phyloP scores from a whole-genome alignment of 2,888 invertebrate genomes.

The Drosophila lacicola region DNA sequence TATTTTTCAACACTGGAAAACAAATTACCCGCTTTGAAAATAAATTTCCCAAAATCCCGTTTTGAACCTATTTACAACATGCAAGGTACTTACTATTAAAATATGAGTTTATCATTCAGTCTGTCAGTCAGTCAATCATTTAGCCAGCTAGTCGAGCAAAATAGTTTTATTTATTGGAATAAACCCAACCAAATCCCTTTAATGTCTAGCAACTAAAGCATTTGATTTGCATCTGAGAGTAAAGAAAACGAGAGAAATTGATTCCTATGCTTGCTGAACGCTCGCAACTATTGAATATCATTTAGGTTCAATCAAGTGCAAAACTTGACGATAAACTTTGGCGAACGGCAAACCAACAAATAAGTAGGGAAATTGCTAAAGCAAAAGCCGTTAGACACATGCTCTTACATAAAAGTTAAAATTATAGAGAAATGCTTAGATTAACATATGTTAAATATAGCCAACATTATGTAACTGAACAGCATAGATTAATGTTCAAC shows the following conservation, averaged over 20 bases:
- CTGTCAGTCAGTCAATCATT: background rate
- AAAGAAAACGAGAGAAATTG: conserved; percentile 3
- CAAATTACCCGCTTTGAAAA: too few species aligned
- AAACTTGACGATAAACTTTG: conserved; percentile 74
- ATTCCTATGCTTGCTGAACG: conserved; percentile 26
- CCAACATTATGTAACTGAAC: background rate
- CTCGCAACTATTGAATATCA: conserved; percentile 48
- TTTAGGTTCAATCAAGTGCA: conserved; percentile 68
- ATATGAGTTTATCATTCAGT: background rate
- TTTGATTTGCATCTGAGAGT: background rate
- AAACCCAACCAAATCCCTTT: background rate
- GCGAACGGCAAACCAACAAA: conserved; percentile 10
- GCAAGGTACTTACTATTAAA: background rate
- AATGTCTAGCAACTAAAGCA: conserved; percentile 1
- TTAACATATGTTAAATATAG: background rate
- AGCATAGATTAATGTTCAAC: background rate
- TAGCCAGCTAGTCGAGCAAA: background rate
- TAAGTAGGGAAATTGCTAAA: background rate
- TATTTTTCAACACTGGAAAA: too few species aligned
- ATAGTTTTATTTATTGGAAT: background rate
- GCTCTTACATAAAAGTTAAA: conserved; percentile 9
- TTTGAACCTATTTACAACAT: too few species aligned
- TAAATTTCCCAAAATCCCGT: too few species aligned
- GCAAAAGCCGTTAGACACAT: background rate
- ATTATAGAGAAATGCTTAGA: background rate